phyloP scores from a whole-genome alignment of 2,113 vertebrate genomes.

The Cyanistes caeruleus region DNA sequence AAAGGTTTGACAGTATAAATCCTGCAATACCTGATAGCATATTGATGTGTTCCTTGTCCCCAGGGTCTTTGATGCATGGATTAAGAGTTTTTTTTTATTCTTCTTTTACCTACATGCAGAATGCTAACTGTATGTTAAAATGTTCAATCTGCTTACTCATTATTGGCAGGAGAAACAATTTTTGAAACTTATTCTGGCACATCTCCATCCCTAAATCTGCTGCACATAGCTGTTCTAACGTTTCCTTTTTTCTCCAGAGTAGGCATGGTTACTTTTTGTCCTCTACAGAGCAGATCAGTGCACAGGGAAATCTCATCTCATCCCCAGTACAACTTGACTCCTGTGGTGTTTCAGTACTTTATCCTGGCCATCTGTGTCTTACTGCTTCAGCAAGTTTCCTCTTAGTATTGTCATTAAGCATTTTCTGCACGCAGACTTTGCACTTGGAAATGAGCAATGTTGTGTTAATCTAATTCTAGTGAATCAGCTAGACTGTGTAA shows the following conservation, averaged over 20 bases:
- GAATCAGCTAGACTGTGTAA: neutral
- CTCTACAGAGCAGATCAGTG: constrained; percentile 28
- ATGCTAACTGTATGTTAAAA: constrained; percentile 5
- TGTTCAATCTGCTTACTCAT: constrained; percentile 25
- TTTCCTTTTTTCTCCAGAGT: constrained; percentile 41
- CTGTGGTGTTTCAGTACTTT: constrained; percentile 57
- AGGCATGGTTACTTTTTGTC: constrained; percentile 61
- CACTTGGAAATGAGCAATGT: constrained; percentile 69
- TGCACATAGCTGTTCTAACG: neutral
- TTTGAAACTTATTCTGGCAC: constrained; percentile 12
- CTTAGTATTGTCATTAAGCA: constrained; percentile 66
- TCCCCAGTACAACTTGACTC: constrained; percentile 31
- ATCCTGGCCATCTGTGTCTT: constrained; percentile 67
- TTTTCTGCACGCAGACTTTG: constrained; percentile 71
- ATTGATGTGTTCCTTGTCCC: neutral
- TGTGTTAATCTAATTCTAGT: constrained; percentile 47
- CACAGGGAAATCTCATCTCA: constrained; percentile 42
- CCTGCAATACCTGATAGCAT: neutral
- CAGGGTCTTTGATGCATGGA: neutral
- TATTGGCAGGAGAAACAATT: constrained; percentile 19
- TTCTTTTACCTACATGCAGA: neutral
- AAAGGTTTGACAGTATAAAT: neutral
- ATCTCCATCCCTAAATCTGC: constrained; percentile 3
- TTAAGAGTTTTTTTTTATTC: neutral
- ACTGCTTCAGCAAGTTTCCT: constrained; percentile 73